These are phyloP conservation scores for Tauraco erythrolophus DNA, from an alignment of 2,113 vertebrate genomes.

Conservation along the genomic window DNA sequence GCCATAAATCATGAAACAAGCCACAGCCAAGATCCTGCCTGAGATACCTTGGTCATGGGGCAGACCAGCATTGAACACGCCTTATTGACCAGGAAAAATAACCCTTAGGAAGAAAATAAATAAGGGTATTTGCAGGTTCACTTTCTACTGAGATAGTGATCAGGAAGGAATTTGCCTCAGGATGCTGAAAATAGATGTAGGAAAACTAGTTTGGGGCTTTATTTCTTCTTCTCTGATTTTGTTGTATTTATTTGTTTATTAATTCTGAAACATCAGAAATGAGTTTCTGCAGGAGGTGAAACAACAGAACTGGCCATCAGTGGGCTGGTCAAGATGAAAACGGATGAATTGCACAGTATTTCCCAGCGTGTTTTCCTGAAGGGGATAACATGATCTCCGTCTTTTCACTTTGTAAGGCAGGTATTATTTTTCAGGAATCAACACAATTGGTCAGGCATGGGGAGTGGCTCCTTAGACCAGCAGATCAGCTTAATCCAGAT, in stretches of 20 bases:
- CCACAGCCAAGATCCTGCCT: background rate
- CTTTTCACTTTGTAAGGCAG: background rate
- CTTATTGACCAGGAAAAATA: background rate
- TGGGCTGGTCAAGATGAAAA: background rate
- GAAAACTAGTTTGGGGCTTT: background rate
- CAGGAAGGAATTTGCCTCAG: background rate
- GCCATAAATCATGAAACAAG: background rate
- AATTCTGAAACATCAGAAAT: background rate
- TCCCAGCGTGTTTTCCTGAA: background rate
- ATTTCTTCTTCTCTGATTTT: background rate
- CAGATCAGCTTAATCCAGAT: slow-evolving; percentile 12
- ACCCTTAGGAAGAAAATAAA: background rate
- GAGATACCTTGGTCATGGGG: background rate
- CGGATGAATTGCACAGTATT: background rate
- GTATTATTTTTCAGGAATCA: background rate
- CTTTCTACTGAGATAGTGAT: background rate
- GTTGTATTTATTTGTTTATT: background rate
- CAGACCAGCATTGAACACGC: background rate
- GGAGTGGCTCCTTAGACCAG: background rate
- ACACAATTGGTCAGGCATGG: background rate
- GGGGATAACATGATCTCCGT: background rate
- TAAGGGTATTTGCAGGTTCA: background rate
- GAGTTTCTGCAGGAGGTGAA: background rate
- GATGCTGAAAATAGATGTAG: background rate
- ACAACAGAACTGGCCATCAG: background rate